These are phyloP conservation scores for Hydrocynus forskahlii DNA, from an alignment of 2,797 vertebrate species.

Conservation along the genomic window DNA sequence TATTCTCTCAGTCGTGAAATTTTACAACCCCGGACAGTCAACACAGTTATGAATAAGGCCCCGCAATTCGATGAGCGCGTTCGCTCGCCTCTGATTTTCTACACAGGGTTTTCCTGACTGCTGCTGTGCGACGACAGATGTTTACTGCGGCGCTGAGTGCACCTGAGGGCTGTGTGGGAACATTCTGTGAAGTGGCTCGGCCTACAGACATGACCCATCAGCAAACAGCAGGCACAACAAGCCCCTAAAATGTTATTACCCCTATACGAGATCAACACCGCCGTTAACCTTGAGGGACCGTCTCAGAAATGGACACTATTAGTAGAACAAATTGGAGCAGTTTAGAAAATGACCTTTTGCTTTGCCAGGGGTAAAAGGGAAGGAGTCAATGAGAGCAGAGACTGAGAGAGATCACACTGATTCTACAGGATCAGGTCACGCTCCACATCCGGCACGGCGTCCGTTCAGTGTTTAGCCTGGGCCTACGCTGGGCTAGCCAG, in stretches of 20 bases:
- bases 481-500: slow-evolving; percentile 3
- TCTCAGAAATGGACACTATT: neutral
- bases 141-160: neutral
- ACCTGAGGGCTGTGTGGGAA: slow-evolving; percentile 6
- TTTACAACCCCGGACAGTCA: slow-evolving; percentile 20
- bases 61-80: neutral
- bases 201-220: neutral
- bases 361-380: neutral
- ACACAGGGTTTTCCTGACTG: neutral
- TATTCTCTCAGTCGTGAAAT: slow-evolving; percentile 33
- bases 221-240: slow-evolving; percentile 32
- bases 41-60: slow-evolving; percentile 8
- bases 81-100: neutral
- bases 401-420: slow-evolving; percentile 7
- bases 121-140: slow-evolving; percentile 30
- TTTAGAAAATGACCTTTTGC: slow-evolving; percentile 16
- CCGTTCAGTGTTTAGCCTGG: slow-evolving; percentile 16
- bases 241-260: slow-evolving; percentile 36
- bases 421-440: slow-evolving; percentile 15
- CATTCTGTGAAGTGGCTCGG: slow-evolving; percentile 3
- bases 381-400: slow-evolving; percentile 7
- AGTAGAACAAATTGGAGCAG: neutral
- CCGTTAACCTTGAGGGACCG: slow-evolving; percentile 29
- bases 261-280: slow-evolving; percentile 30
- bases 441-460: neutral